phyloP scores from a whole-genome alignment of 2,888 invertebrate species.

The Elysia crispata region DNA sequence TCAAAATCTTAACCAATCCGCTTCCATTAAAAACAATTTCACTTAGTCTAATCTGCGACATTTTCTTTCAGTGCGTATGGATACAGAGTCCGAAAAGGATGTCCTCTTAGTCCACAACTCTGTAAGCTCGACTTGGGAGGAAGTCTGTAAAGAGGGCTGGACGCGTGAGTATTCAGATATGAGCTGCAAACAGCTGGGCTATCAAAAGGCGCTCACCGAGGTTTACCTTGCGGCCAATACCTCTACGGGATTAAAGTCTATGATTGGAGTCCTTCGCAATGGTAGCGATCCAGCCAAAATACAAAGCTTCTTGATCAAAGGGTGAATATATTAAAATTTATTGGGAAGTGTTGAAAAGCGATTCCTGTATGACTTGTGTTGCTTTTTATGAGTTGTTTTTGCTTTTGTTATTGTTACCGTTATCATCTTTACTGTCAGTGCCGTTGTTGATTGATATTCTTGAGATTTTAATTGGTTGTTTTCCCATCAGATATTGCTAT shows the following conservation, averaged over 20 bases:
- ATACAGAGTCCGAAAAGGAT: conserved; percentile 55
- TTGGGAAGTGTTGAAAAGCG: too few relatives aligned
- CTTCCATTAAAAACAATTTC: neutral
- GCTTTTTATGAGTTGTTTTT: too few relatives aligned
- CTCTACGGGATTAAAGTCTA: conserved; percentile 3
- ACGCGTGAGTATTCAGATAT: conserved; percentile 54
- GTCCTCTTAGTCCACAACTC: conserved; percentile 59
- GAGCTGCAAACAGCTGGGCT: conserved; percentile 63
- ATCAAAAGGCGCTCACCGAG: conserved; percentile 52
- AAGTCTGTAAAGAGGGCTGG: conserved; percentile 65
- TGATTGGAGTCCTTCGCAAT: conserved; percentile 1
- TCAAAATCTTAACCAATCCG: too few relatives aligned
- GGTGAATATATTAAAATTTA: conserved; percentile 17
- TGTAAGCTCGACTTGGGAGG: conserved; percentile 56
- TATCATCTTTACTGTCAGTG: too few relatives aligned
- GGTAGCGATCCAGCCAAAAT: conserved; percentile 45
- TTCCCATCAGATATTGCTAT: too few relatives aligned
- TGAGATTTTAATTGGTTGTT: too few relatives aligned
- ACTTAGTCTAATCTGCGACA: neutral
- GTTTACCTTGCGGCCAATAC: conserved; percentile 1
- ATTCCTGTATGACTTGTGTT: too few relatives aligned
- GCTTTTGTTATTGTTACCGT: too few relatives aligned
- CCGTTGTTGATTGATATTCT: too few relatives aligned
- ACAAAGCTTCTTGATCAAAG: conserved; percentile 49
- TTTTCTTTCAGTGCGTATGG: conserved; percentile 56